These are phyloP conservation scores for Caenorhabditis sp. DNA, from an alignment of 2,888 invertebrate genomes.

Conservation along the genomic window DNA sequence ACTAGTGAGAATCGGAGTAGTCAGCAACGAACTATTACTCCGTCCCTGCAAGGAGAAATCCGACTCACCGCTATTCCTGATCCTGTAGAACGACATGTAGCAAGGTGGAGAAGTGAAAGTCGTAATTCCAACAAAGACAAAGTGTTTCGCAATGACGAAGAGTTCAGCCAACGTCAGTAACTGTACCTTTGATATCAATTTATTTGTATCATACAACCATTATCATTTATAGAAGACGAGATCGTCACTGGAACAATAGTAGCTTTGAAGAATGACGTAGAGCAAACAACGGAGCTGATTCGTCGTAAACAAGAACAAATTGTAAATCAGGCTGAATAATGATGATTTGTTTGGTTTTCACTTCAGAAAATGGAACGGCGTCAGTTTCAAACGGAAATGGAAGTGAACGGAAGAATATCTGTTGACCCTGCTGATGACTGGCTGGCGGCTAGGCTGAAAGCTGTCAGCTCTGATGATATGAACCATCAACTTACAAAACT, in stretches of 20 bases:
- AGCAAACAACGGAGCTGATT: slow-evolving; percentile 77
- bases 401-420: slow-evolving; percentile 73
- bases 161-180: slow-evolving; percentile 58
- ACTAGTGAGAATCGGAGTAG: slow-evolving; percentile 52
- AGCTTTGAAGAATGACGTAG: slow-evolving; percentile 75
- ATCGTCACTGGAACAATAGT: slow-evolving; percentile 73
- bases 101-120: slow-evolving; percentile 62
- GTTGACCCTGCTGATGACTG: slow-evolving; percentile 76
- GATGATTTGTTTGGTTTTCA: too few species aligned
- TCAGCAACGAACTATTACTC: slow-evolving; percentile 41
- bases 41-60: slow-evolving; percentile 18
- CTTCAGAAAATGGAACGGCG: slow-evolving; percentile 69
- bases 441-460: slow-evolving; percentile 73
- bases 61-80: slow-evolving; percentile 64
- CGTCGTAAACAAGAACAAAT: slow-evolving; percentile 73
- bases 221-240: slow-evolving; percentile 69
- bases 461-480: slow-evolving; percentile 76
- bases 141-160: slow-evolving; percentile 64
- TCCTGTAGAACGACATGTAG: slow-evolving; percentile 63
- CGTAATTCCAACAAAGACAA: slow-evolving; percentile 58
- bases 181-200: neutral
- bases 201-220: neutral
- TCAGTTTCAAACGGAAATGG: slow-evolving; percentile 78
- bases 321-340: too few species aligned
- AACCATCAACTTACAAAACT: slow-evolving; percentile 71